These are phyloP conservation scores for Rattus rattus DNA, from an alignment of 2,113 vertebrate species.

Conservation along the genomic window DNA sequence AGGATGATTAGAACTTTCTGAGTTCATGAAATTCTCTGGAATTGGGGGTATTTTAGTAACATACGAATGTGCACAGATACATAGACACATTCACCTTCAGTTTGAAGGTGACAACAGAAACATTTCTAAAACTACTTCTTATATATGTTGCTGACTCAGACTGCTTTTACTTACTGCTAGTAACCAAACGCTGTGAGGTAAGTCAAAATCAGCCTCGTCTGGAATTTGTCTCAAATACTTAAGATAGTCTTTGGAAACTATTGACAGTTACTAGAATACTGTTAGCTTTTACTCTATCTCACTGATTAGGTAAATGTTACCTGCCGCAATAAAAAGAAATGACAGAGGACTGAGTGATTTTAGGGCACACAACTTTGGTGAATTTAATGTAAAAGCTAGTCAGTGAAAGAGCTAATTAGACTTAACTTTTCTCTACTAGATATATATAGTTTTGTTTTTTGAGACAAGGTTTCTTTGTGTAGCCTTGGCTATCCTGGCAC, in stretches of 20 bases:
- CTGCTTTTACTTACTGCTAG: conserved; percentile 52
- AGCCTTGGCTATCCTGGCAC: background rate
- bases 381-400: conserved; percentile 1
- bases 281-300: conserved; percentile 36
- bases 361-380: conserved; percentile 39
- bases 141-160: background rate
- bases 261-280: background rate
- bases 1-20: conserved; percentile 50
- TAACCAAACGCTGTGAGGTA: conserved; percentile 9
- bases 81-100: background rate
- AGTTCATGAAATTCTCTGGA: conserved; percentile 60
- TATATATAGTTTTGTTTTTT: background rate
- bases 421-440: conserved; percentile 22
- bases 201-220: conserved; percentile 30
- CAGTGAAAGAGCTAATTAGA: conserved; percentile 14
- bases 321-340: conserved; percentile 43
- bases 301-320: conserved; percentile 18
- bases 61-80: background rate
- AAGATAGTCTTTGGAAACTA: conserved; percentile 35
- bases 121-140: conserved; percentile 39
- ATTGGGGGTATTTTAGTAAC: conserved; percentile 33
- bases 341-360: background rate
- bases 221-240: conserved; percentile 49
- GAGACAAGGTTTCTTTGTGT: background rate
- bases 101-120: conserved; percentile 56